Evolutionary conservation across 2,888 invertebrate species (phyloP).

Genomic region (Alloplasta piceator): DNA sequence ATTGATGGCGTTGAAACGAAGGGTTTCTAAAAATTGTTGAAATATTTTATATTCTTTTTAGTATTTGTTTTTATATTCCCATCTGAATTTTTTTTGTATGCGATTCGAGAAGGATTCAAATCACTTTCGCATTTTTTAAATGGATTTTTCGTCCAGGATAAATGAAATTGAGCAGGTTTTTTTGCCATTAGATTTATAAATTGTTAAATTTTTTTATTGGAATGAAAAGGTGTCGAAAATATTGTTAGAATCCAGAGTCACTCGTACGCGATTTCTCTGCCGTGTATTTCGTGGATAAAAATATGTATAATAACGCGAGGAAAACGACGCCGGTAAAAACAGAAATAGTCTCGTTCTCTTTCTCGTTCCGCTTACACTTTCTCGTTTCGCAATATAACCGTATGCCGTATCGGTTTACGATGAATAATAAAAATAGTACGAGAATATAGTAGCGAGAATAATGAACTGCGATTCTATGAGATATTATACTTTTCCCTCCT

Average conservation of each 20-base stretch:
- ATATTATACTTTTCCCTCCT: conserved; percentile 1
- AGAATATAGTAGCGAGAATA: conserved; percentile 21
- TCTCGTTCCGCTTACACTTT: conserved; percentile 11
- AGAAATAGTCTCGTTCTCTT: conserved; percentile 69
- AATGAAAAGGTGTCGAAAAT: neutral
- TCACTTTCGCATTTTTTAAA: no score
- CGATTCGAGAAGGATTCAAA: no score
- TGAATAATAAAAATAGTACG: conserved; percentile 24
- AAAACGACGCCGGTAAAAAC: conserved; percentile 72
- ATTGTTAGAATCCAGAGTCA: conserved; percentile 31
- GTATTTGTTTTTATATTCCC: no score
- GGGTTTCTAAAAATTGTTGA: no score
- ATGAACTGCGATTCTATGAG: conserved; percentile 23
- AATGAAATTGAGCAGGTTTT: no score
- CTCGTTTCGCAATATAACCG: conserved; percentile 51
- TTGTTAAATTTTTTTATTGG: neutral
- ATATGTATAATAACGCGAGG: conserved; percentile 73
- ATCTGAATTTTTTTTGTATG: no score
- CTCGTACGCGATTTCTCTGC: conserved; percentile 16
- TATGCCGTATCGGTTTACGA: conserved; percentile 21
- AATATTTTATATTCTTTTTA: no score
- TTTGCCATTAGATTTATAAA: no score
- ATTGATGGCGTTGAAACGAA: no score
- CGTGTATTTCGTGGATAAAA: conserved; percentile 51
- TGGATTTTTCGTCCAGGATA: no score